Evolutionary conservation across 2,113 vertebrate genomes (phyloP), one percentile per base, ranked within the genome.

Genomic region (Tenrec ecaudatus): DNA sequence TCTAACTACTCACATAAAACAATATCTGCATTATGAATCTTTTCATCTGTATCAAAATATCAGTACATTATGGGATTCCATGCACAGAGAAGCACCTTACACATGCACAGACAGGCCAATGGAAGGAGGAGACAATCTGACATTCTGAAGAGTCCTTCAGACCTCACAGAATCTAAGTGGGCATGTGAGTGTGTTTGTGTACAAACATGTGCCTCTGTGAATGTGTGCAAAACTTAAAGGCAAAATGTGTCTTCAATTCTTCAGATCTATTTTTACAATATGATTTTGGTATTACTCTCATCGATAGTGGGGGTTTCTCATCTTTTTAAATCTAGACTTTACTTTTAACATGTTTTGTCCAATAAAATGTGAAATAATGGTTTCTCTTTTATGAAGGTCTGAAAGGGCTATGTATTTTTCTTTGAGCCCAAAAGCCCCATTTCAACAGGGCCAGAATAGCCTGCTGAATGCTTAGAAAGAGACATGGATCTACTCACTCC

Each of bases 1-100:
- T 92, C 33, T 47, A 78, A 53, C 33, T 40, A 87, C 14, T 85
- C 47, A 69, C 29, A 89, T 29, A n/a, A 77, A 94, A 62, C 14
- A 66, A 53, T 7, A 92, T 57, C 1, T 60, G 7, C 19, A 93
- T 53, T 90, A 12, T 29, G 20, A 92, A 87, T 75, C 23, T 2
- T 84, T 80, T 40, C 69, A 91, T 89, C 20, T 77, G 1, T 69
- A 25, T 82, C 33, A 86, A 53, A 69, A 86, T 79, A 2, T 43
- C 38, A 69, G 29, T 73, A 5, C 11, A 80, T 62, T 71, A 80
- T 20, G 38, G 60, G 31, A 58, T 57, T 90, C 47, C 11, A 10
- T 53, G 47, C 47, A 53, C 47, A 53, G 47, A 47, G 47, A 53
- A 53, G 47, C 47, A 53, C 11, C 47, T 53, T 10, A 53, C 9